phyloP scores from a whole-genome alignment of 2,113 vertebrate genomes.

The Hepsetus odoe region DNA sequence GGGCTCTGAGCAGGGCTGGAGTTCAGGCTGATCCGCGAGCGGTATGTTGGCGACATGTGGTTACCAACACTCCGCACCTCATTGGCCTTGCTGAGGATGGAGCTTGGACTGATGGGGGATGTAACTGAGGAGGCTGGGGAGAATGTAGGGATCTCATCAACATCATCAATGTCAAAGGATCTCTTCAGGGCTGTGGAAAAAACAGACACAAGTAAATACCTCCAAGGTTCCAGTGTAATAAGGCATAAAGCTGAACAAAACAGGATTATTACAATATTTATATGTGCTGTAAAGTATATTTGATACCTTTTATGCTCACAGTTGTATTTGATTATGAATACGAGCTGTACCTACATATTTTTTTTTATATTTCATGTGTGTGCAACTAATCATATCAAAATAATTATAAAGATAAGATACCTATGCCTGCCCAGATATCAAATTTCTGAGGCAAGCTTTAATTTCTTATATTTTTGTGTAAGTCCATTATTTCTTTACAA shows the following conservation, averaged over 20 bases:
- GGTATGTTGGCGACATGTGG: constrained; percentile 59
- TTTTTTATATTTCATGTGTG: neutral
- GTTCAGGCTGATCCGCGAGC: constrained; percentile 53
- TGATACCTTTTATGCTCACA: neutral
- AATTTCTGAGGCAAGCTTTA: neutral
- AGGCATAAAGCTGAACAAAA: neutral
- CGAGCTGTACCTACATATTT: neutral
- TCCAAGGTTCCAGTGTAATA: neutral
- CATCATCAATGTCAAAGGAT: constrained; percentile 84
- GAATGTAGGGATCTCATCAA: constrained; percentile 68
- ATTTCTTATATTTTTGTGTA: neutral
- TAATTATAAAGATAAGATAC: neutral
- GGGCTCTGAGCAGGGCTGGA: constrained; percentile 69
- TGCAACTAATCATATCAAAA: neutral
- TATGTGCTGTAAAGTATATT: neutral
- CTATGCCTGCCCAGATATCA: neutral
- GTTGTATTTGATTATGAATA: neutral
- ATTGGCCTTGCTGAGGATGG: constrained; percentile 60
- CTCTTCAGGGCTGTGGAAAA: constrained; percentile 82
- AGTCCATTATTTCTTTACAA: constrained; percentile 31
- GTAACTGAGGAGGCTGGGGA: constrained; percentile 65
- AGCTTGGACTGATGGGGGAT: constrained; percentile 62
- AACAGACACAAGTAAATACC: constrained; percentile 10
- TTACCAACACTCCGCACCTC: constrained; percentile 57
- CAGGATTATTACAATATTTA: neutral